phyloP scores from a whole-genome alignment of 2,888 invertebrate genomes.

The Atethmia centrago region DNA sequence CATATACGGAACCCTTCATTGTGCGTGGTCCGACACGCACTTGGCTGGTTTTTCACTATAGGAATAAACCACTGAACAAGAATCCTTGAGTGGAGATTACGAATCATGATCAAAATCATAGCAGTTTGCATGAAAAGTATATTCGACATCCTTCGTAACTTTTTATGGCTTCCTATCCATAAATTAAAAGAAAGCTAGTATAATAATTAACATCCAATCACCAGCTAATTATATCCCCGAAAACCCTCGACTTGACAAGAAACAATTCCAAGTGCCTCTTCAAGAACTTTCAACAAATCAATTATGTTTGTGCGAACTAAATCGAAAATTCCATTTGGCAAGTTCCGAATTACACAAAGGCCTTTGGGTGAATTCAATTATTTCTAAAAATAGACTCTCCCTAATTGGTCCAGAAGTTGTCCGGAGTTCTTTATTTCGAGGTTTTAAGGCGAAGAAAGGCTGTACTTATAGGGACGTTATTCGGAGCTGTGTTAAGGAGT shows the following conservation, averaged over 20 bases:
- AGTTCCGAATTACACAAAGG: slow-evolving; percentile 32
- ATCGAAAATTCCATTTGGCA: slow-evolving; percentile 41
- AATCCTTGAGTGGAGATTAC: background rate
- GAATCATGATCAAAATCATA: background rate
- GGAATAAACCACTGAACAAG: background rate
- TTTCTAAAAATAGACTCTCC: slow-evolving; percentile 46
- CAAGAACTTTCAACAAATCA: slow-evolving; percentile 46
- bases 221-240: slow-evolving; percentile 1
- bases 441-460: slow-evolving; percentile 14
- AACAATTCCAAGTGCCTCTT: slow-evolving; percentile 34
- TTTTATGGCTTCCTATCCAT: background rate
- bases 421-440: slow-evolving; percentile 35
- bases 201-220: slow-evolving; percentile 10
- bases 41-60: no score
- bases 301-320: slow-evolving; percentile 38
- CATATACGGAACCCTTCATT: no score
- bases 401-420: slow-evolving; percentile 49
- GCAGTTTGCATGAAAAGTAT: background rate
- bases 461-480: slow-evolving; percentile 16
- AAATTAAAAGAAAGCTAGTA: background rate
- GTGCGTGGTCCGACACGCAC: no score
- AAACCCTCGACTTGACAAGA: slow-evolving; percentile 10
- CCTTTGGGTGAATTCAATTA: slow-evolving; percentile 43
- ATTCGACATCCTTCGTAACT: background rate
- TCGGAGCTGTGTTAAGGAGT: slow-evolving; percentile 28